phyloP scores from a whole-genome alignment of 1,140 invertebrate genomes.

The Aplysia californica region DNA sequence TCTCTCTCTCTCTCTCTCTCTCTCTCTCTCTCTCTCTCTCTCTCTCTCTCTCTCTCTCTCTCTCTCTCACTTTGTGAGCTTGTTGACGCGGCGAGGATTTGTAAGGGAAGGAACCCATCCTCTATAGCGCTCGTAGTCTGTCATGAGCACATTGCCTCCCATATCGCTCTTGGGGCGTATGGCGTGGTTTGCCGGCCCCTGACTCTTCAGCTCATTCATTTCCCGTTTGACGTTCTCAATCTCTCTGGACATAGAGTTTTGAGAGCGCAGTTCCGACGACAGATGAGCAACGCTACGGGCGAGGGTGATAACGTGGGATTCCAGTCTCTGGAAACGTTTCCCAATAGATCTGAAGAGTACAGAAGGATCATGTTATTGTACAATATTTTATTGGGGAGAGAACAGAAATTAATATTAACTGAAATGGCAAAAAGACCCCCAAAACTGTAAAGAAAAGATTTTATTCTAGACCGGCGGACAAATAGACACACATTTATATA shows the following conservation, averaged over 20 bases:
- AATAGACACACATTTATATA: too few species aligned
- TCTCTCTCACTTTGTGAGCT: constrained; percentile 67
- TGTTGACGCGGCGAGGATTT: constrained; percentile 76
- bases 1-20: background rate
- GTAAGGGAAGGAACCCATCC: constrained; percentile 71
- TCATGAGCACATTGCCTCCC: background rate
- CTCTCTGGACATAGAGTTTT: constrained; percentile 89
- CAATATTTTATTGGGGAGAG: too few species aligned
- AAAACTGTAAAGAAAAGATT: too few species aligned
- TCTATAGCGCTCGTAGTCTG: constrained; percentile 62
- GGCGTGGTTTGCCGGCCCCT: too few species aligned
- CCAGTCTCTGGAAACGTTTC: constrained; percentile 88
- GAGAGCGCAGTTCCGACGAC: constrained; percentile 91
- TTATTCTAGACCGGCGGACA: too few species aligned
- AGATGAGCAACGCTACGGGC: constrained; percentile 92
- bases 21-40: background rate
- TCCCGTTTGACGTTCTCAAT: constrained; percentile 89
- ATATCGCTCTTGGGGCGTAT: too few species aligned
- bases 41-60: background rate
- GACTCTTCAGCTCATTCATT: constrained; percentile 78
- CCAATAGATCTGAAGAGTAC: constrained; percentile 78
- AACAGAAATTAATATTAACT: too few species aligned
- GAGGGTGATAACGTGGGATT: constrained; percentile 91
- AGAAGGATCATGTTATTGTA: too few species aligned
- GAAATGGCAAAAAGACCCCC: too few species aligned